Evolutionary conservation across 2,113 vertebrate species (phyloP).

Genomic region (Petroica traversi): DNA sequence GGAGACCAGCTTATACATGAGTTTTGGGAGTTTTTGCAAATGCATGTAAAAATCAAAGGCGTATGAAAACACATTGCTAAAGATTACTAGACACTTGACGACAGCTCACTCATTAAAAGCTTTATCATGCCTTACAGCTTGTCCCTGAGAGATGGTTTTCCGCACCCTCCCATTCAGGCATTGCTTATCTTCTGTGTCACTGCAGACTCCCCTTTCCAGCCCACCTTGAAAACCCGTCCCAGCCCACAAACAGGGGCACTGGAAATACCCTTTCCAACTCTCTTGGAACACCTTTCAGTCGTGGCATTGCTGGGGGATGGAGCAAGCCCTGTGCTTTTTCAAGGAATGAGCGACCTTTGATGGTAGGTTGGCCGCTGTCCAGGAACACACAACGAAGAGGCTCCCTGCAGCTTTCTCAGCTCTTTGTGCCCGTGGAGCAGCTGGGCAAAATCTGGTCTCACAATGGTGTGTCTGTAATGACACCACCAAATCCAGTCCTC

Average conservation of each 20-base stretch:
- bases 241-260: background rate
- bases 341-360: slow-evolving; percentile 38
- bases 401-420: slow-evolving; percentile 53
- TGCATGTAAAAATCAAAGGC: background rate
- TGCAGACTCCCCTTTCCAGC: background rate
- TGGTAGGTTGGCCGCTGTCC: slow-evolving; percentile 15
- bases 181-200: background rate
- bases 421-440: slow-evolving; percentile 39
- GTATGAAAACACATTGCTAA: background rate
- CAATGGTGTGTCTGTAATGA: slow-evolving; percentile 45
- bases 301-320: background rate
- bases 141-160: background rate
- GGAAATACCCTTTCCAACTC: background rate
- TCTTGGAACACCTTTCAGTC: background rate
- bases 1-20: background rate
- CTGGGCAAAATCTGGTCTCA: slow-evolving; percentile 59
- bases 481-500: slow-evolving; percentile 26
- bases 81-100: background rate
- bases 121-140: background rate
- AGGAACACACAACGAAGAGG: slow-evolving; percentile 32
- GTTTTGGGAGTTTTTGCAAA: slow-evolving; percentile 7
- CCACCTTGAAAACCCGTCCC: background rate
- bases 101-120: background rate
- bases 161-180: background rate
- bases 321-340: background rate